Percentiles rank a stretch among this genome's conserved stretches.
phyloP scores from a whole-genome alignment of 2,888 invertebrate genomes.

The Acronicta aceris region DNA sequence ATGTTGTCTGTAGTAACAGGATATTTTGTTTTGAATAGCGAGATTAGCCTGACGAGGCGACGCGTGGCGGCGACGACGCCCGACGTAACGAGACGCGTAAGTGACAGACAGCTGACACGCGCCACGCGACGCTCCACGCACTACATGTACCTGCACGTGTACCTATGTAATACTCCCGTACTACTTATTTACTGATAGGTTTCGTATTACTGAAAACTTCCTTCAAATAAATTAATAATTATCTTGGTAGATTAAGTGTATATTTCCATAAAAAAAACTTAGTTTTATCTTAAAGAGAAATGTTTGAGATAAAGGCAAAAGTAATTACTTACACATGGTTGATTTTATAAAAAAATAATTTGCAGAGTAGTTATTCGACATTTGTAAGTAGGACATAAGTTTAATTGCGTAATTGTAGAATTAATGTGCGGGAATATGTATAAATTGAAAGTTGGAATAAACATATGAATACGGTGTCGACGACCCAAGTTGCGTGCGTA shows the following conservation, averaged over 20 bases:
- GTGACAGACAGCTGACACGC: constrained; percentile 78
- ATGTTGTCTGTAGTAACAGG: constrained; percentile 65
- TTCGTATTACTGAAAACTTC: constrained; percentile 41
- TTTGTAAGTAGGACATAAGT: constrained; percentile 20
- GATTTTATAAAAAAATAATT: constrained; percentile 6
- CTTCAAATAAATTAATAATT: constrained; percentile 11
- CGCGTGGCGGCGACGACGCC: constrained; percentile 65
- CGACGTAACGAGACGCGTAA: constrained; percentile 83
- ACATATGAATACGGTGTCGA: constrained; percentile 51
- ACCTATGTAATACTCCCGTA: constrained; percentile 25
- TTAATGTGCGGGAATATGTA: constrained; percentile 40
- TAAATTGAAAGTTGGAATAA: constrained; percentile 59
- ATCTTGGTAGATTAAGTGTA: neutral
- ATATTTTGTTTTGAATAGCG: constrained; percentile 75
- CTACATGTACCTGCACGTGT: constrained; percentile 18
- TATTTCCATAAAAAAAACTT: constrained; percentile 1
- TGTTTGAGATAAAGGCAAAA: neutral
- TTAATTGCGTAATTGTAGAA: constrained; percentile 40
- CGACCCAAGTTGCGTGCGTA: constrained; percentile 72
- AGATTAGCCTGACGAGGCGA: constrained; percentile 71
- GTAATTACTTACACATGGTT: constrained; percentile 1
- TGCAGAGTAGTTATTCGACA: neutral
- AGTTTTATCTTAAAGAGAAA: neutral
- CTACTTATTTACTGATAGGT: constrained; percentile 42
- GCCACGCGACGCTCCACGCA: constrained; percentile 66